Percentiles rank a stretch among this genome's conserved stretches.
Conservation (phyloP, 2,888 invertebrate species). For the Drosophila cognata region DNA sequence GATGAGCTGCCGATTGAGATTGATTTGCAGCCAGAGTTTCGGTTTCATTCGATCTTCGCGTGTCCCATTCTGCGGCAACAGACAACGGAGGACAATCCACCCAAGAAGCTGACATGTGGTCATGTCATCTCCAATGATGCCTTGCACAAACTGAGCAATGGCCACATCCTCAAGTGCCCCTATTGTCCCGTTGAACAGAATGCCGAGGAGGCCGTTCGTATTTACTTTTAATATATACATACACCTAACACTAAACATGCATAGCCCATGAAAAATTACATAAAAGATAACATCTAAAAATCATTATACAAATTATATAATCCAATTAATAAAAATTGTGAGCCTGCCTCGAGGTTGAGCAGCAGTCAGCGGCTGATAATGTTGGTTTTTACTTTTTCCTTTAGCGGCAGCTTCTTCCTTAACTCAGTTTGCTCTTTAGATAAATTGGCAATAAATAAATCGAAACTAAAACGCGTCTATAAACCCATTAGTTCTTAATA, state of each 20-base stretch:
- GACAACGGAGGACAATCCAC: slow-evolving; percentile 97
- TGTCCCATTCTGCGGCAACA: slow-evolving; percentile 99
- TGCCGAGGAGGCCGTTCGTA: slow-evolving; percentile 95
- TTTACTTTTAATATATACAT: slow-evolving; percentile 91
- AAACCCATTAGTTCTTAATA: slow-evolving; percentile 53
- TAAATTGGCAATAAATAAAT: slow-evolving; percentile 53
- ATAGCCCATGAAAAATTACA: slow-evolving; percentile 18
- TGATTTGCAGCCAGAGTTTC: slow-evolving; percentile 94
- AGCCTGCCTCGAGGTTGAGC: slow-evolving; percentile 34
- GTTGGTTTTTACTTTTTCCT: slow-evolving; percentile 4
- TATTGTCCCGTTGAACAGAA: slow-evolving; percentile 99
- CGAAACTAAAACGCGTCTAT: slow-evolving; percentile 26
- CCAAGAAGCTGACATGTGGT: slow-evolving; percentile 98
- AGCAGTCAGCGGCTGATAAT: slow-evolving; percentile 1
- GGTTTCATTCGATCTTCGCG: slow-evolving; percentile 99
- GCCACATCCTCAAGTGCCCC: slow-evolving; percentile 99
- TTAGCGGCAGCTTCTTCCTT: slow-evolving; percentile 38
- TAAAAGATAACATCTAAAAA: slow-evolving; percentile 19
- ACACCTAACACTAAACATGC: neutral
- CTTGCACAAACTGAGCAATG: slow-evolving; percentile 95
- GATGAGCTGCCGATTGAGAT: slow-evolving; percentile 99
- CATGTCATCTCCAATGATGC: slow-evolving; percentile 99
- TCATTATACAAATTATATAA: slow-evolving; percentile 18
- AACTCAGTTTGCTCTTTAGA: slow-evolving; percentile 58
- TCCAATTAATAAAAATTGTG: slow-evolving; percentile 25